Conservation (phyloP, 2,888 invertebrate species). For the Tipula helvola region DNA sequence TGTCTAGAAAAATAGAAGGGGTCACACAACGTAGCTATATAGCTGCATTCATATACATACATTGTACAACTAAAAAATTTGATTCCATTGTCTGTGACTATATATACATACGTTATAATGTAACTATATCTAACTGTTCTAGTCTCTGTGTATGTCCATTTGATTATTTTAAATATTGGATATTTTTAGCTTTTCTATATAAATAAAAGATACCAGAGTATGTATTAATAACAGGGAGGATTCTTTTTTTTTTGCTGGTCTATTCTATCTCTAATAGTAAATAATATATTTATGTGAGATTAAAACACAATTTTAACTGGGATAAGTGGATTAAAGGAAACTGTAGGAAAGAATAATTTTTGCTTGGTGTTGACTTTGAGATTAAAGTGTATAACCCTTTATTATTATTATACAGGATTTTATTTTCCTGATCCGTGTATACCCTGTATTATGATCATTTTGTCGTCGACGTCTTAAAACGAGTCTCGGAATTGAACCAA, state of each 20-base stretch:
- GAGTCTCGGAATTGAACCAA: not conserved
- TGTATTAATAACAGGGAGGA: not conserved
- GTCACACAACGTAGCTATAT: not conserved
- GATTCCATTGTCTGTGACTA: not conserved
- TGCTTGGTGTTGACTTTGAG: constrained; percentile 10
- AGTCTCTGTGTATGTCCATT: constrained; percentile 5
- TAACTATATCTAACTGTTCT: not conserved
- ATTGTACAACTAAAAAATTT: not conserved
- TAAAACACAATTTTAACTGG: constrained; percentile 6
- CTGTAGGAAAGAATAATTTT: not conserved
- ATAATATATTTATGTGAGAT: constrained; percentile 10
- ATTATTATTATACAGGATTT: not conserved
- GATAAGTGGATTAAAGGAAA: constrained; percentile 10
- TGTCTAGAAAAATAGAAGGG: constrained; percentile 21
- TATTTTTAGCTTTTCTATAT: not conserved
- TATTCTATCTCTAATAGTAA: not conserved
- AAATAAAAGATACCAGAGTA: not conserved
- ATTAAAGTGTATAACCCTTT: constrained; percentile 10
- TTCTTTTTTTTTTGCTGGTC: not conserved
- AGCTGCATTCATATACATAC: not conserved
- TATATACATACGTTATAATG: not conserved
- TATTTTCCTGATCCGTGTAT: not conserved
- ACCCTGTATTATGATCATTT: not conserved
- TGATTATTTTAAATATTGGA: constrained; percentile 6
- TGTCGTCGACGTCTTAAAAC: not conserved